Conservation (phyloP, 1,140 invertebrate genomes). For the Pteromalus puparum region DNA sequence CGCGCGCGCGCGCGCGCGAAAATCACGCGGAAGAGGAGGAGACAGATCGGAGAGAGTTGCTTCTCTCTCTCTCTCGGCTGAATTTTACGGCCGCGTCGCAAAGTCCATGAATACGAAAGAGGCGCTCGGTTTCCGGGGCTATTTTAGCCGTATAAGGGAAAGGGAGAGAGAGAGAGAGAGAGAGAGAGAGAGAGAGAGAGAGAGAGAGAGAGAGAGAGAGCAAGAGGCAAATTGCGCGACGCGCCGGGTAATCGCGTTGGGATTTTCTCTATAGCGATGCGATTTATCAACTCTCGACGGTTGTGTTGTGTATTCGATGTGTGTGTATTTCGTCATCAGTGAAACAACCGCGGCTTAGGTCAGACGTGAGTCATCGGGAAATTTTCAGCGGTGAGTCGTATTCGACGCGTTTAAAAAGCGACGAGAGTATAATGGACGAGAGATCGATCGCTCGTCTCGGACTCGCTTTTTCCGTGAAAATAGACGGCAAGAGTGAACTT, state of each 20-base stretch:
- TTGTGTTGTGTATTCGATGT: not conserved
- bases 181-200: conserved; percentile 2
- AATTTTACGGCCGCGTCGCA: conserved; percentile 35
- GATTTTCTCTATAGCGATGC: not conserved
- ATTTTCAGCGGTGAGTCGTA: conserved; percentile 5
- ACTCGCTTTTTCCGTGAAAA: conserved; percentile 17
- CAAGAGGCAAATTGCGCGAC: conserved; percentile 26
- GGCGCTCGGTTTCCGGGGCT: conserved; percentile 24
- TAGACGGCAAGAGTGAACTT: conserved; percentile 38
- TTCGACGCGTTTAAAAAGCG: conserved; percentile 22
- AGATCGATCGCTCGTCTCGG: conserved; percentile 33
- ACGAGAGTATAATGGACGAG: not conserved
- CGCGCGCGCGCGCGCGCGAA: not conserved
- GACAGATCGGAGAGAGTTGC: conserved; percentile 29
- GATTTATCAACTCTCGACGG: not conserved
- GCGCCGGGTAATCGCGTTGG: conserved; percentile 24
- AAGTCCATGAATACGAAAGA: conserved; percentile 51
- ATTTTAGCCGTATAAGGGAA: conserved; percentile 18
- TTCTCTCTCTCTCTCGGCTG: not conserved
- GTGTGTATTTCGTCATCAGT: not conserved
- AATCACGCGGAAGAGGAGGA: conserved; percentile 17
- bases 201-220: too few relatives aligned
- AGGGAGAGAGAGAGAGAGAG: conserved; percentile 27
- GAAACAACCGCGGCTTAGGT: not conserved
- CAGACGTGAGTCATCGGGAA: not conserved